phyloP scores from a whole-genome alignment of 2,113 vertebrate genomes.

The Calidris pygmaea region DNA sequence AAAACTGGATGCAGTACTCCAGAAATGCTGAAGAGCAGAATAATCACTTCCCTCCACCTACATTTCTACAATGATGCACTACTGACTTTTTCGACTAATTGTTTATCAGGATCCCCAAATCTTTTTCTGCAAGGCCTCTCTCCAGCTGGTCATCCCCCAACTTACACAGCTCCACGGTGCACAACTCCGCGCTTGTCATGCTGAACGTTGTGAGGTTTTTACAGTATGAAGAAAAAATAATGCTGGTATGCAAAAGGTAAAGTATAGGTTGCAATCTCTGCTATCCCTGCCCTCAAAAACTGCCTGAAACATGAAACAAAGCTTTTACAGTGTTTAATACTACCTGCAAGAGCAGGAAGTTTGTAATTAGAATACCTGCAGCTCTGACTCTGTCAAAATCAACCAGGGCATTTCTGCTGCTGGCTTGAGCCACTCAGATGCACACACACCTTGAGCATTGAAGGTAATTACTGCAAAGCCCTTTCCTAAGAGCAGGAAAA shows the following conservation, averaged over 20 bases:
- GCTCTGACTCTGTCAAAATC: background rate
- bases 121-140: background rate
- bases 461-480: background rate
- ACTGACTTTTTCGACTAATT: background rate
- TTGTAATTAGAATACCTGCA: background rate
- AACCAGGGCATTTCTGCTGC: background rate
- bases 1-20: background rate
- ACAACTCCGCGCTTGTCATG: background rate
- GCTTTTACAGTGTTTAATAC: background rate
- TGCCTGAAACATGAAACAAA: background rate
- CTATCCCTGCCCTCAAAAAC: background rate
- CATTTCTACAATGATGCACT: background rate
- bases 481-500: background rate
- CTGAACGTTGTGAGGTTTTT: background rate
- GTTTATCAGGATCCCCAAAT: background rate
- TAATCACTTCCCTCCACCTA: background rate
- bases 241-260: background rate
- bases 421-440: background rate
- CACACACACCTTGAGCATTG: accelerated
- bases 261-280: background rate
- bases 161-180: background rate
- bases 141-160: background rate
- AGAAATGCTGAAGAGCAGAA: background rate
- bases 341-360: background rate
- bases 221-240: background rate